Conservation (phyloP, 2,113 vertebrate genomes). For the Naja naja region DNA sequence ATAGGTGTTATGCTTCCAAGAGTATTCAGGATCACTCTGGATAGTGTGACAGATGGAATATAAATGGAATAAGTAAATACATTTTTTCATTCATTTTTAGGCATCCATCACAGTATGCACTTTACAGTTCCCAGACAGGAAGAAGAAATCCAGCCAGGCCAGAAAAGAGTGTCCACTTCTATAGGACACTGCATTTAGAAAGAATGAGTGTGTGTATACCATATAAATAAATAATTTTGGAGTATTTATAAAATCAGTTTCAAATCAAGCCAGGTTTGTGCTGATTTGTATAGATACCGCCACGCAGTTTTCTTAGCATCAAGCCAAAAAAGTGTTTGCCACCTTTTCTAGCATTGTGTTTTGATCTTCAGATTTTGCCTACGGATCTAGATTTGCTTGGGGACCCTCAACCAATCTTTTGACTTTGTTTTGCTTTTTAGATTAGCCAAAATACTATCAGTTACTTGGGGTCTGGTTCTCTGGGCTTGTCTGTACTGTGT, state of each 20-base stretch:
- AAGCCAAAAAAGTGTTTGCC: neutral
- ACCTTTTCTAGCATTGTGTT: neutral
- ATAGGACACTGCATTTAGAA: neutral
- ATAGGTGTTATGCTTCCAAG: neutral
- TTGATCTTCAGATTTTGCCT: neutral
- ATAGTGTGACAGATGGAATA: neutral
- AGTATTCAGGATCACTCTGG: neutral
- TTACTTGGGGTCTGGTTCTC: neutral
- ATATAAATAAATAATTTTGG: neutral
- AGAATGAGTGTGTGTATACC: neutral
- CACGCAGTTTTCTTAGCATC: neutral
- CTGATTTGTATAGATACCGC: neutral
- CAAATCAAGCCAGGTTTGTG: neutral
- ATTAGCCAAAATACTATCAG: neutral
- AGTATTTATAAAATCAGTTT: neutral
- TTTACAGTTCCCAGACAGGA: neutral
- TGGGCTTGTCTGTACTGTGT: neutral
- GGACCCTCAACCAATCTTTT: neutral
- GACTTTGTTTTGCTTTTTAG: neutral
- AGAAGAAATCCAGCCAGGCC: neutral
- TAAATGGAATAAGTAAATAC: neutral
- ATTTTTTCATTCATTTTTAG: neutral
- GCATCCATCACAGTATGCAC: neutral
- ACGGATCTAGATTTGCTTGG: neutral
- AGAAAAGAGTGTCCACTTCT: neutral